Evolutionary conservation across 2,888 invertebrate genomes (phyloP).

Genomic region (Lasioglossum morio): DNA sequence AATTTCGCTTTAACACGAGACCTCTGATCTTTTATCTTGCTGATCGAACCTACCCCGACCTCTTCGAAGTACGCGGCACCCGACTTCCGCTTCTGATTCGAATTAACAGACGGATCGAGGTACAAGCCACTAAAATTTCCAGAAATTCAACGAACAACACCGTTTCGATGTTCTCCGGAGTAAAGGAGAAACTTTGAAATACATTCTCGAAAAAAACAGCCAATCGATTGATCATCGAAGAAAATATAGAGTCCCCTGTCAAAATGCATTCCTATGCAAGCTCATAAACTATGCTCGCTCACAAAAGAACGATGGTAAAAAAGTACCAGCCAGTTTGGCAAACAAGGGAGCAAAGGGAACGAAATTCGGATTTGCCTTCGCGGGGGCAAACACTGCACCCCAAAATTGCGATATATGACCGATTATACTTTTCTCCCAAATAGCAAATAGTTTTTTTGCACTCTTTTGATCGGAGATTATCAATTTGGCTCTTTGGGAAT

Average conservation of each 20-base stretch:
- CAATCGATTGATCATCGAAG: constrained; percentile 26
- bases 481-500: background rate
- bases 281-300: constrained; percentile 18
- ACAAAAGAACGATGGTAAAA: constrained; percentile 29
- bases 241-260: constrained; percentile 13
- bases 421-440: background rate
- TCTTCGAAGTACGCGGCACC: background rate
- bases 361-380: background rate
- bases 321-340: constrained; percentile 6
- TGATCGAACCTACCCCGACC: background rate
- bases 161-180: background rate
- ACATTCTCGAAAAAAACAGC: background rate
- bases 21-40: constrained; percentile 24
- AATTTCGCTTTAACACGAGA: constrained; percentile 43
- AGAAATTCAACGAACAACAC: background rate
- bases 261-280: constrained; percentile 32
- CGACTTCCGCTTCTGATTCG: constrained; percentile 10
- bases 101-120: constrained; percentile 19
- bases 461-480: background rate
- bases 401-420: background rate
- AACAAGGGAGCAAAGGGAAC: constrained; percentile 27
- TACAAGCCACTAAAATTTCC: background rate
- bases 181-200: background rate
- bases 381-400: background rate
- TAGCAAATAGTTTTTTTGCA: background rate